phyloP scores from a whole-genome alignment of 1,140 invertebrate genomes.

The Drusus annulatus region DNA sequence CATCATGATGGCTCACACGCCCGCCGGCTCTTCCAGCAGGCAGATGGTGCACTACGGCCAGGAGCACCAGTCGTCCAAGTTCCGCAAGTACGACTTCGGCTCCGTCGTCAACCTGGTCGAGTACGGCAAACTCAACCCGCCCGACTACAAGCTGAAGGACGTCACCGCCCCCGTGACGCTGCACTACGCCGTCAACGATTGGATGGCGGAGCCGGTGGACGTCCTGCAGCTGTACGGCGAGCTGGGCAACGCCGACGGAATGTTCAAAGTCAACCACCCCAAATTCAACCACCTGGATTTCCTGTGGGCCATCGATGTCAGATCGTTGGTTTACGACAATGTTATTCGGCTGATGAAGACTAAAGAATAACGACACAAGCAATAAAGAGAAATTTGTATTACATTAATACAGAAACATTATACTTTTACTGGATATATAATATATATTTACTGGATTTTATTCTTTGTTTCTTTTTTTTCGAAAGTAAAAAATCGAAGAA shows the following conservation, averaged over 20 bases:
- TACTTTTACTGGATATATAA: no score
- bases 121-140: constrained; percentile 70
- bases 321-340: constrained; percentile 73
- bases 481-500: no score
- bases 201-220: constrained; percentile 70
- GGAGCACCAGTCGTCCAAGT: constrained; percentile 74
- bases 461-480: no score
- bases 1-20: constrained; percentile 84
- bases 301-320: constrained; percentile 76
- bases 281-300: constrained; percentile 80
- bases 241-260: constrained; percentile 71
- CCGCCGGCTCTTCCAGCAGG: constrained; percentile 86
- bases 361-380: no score
- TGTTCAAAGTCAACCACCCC: constrained; percentile 71
- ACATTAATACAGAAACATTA: no score
- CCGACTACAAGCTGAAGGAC: constrained; percentile 71
- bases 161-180: constrained; percentile 77
- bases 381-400: no score
- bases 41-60: constrained; percentile 86
- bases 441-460: no score
- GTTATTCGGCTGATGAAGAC: constrained; percentile 72
- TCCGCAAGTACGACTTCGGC: constrained; percentile 79
- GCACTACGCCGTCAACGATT: constrained; percentile 81
- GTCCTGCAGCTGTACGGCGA: constrained; percentile 65
- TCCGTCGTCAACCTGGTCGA: constrained; percentile 69